Conservation (phyloP, 2,113 vertebrate genomes). For the Peromyscus leucopus region DNA sequence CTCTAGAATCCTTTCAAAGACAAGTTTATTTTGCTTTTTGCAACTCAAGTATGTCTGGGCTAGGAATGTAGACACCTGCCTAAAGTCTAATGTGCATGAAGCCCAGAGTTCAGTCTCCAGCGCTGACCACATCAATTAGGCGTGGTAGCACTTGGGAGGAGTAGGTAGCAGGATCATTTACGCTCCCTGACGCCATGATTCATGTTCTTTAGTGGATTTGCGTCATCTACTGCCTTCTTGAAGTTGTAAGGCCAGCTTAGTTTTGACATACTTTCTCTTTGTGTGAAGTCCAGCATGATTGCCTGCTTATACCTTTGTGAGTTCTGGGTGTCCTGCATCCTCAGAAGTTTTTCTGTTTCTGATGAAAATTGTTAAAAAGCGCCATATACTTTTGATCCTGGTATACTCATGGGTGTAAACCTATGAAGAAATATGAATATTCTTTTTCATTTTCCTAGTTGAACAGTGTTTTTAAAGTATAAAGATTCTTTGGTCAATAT, state of each 20-base stretch:
- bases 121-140: background rate
- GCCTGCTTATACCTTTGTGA: background rate
- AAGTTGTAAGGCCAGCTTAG: background rate
- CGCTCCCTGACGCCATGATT: background rate
- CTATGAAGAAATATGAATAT: background rate
- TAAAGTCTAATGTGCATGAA: background rate
- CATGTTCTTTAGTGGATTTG: background rate
- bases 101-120: background rate
- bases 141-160: no score
- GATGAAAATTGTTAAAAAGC: background rate
- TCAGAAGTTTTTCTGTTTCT: background rate
- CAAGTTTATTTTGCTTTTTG: background rate
- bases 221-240: background rate
- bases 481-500: background rate
- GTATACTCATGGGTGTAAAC: background rate
- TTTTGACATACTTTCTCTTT: conserved; percentile 21
- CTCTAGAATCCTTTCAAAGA: background rate
- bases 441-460: background rate
- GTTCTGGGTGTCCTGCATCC: background rate
- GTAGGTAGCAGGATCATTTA: background rate
- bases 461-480: background rate
- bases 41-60: background rate
- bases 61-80: no score
- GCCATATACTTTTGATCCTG: background rate
- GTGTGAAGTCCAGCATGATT: background rate